These are phyloP conservation scores for Dryobates pubescens DNA, from an alignment of 2,797 vertebrate species.

Conservation along the genomic window DNA sequence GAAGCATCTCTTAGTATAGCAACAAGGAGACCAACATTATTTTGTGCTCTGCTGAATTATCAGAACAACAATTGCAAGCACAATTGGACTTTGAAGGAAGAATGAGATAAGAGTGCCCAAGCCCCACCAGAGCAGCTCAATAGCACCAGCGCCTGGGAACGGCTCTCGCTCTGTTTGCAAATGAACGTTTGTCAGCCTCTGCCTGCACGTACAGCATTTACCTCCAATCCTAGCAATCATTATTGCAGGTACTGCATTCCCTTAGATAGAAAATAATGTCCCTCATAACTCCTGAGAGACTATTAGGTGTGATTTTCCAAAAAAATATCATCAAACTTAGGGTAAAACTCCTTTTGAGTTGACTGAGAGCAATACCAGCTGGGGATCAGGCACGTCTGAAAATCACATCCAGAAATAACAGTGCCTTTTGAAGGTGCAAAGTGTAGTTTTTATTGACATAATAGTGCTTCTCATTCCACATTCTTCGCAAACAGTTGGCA, in stretches of 20 bases:
- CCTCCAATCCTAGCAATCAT: background rate
- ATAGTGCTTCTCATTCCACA: background rate
- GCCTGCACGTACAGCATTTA: background rate
- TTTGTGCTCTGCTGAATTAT: slow-evolving; percentile 16
- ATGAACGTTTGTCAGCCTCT: background rate
- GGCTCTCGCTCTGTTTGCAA: background rate
- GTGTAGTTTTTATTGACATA: background rate
- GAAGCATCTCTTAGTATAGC: background rate
- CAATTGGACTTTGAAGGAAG: slow-evolving; percentile 34
- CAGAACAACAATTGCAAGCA: slow-evolving; percentile 23
- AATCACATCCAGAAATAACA: background rate
- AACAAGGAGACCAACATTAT: background rate
- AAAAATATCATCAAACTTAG: background rate
- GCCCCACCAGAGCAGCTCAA: slow-evolving; percentile 16
- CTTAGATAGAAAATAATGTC: background rate
- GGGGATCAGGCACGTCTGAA: background rate
- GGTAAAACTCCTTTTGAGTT: background rate
- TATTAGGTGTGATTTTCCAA: slow-evolving; percentile 7
- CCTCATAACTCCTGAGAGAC: background rate
- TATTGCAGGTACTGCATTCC: background rate
- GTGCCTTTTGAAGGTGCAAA: background rate
- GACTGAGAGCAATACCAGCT: background rate
- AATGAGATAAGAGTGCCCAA: background rate
- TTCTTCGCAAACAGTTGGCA: background rate
- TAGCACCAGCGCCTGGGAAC: background rate